A percentile compares a stretch with the other conserved stretches of the same genome.
Conservation (phyloP, 2,797 vertebrate species). For the Protonibea diacanthus region DNA sequence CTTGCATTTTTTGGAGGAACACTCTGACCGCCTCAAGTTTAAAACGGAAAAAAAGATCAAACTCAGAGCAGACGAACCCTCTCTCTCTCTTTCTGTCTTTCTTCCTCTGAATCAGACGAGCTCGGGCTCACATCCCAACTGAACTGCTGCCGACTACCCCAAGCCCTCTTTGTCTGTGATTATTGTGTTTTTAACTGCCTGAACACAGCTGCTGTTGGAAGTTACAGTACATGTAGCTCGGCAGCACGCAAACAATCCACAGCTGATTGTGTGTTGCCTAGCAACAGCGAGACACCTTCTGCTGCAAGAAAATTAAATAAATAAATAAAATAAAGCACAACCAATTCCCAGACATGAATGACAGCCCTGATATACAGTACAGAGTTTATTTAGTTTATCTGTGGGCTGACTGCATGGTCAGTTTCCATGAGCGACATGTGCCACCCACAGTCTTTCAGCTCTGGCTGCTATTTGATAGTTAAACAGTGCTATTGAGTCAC, state of each 20-base stretch:
- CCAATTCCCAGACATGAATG: not conserved
- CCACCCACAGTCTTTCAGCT: not conserved
- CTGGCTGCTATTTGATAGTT: not conserved
- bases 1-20: not conserved
- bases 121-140: not conserved
- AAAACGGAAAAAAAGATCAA: not conserved
- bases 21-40: not conserved
- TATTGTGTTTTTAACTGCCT: not conserved
- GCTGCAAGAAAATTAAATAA: not conserved
- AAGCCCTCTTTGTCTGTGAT: not conserved
- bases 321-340: not conserved
- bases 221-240: not conserved
- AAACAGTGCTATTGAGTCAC: not conserved
- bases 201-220: slow-evolving; percentile 2
- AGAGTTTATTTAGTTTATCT: not conserved
- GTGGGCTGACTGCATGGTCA: not conserved
- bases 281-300: not conserved
- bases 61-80: not conserved
- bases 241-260: not conserved
- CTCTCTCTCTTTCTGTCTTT: not conserved
- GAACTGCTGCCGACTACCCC: not conserved
- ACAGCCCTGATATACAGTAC: not conserved
- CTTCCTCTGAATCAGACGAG: not conserved
- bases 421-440: not conserved
- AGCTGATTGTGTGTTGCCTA: not conserved